Percentiles rank a stretch among this genome's conserved stretches.
phyloP scores from a whole-genome alignment of 2,113 vertebrate species.

The Empidonax traillii region DNA sequence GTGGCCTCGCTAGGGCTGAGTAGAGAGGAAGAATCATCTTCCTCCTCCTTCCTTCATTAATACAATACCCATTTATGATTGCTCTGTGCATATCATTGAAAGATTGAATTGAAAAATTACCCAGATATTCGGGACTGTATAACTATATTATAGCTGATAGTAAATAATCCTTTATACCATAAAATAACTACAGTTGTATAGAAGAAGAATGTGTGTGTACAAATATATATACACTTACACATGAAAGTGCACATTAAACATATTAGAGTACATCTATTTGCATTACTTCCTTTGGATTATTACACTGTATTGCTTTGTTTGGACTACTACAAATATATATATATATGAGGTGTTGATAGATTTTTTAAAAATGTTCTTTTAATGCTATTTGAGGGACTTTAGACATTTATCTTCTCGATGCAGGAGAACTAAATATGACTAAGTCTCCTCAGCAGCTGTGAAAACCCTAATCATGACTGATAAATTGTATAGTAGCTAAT shows the following conservation, averaged over 20 bases:
- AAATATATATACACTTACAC: fast-evolving
- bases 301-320: neutral
- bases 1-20: neutral
- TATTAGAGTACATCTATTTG: neutral
- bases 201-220: neutral
- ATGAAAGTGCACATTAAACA: neutral
- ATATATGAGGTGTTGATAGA: neutral
- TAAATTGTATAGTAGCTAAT: neutral
- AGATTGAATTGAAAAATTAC: neutral
- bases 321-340: neutral
- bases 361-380: neutral
- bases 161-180: neutral
- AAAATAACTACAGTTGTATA: neutral
- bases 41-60: neutral
- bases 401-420: neutral
- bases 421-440: neutral
- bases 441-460: neutral
- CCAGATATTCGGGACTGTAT: neutral
- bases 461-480: neutral
- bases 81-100: neutral
- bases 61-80: neutral
- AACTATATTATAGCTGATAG: neutral
- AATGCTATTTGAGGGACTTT: neutral
- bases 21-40: neutral
- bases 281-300: neutral